Conservation (phyloP, 2,888 invertebrate genomes). For the Barypeithes pellucidus region DNA sequence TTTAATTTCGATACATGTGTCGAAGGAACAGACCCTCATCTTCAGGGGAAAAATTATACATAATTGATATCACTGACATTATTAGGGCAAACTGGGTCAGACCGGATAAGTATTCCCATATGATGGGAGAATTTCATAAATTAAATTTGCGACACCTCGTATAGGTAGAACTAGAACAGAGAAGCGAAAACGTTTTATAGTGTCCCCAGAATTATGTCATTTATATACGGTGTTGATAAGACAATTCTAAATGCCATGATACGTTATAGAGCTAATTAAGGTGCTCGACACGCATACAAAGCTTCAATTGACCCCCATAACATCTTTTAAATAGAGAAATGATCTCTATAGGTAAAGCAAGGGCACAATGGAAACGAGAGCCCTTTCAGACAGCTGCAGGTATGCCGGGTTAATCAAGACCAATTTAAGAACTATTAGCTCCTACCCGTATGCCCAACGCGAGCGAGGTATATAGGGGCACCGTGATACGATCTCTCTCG, state of each 20-base stretch:
- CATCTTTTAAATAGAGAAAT: slow-evolving; percentile 62
- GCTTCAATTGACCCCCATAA: slow-evolving; percentile 63
- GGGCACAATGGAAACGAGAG: slow-evolving; percentile 43
- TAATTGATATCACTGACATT: no score
- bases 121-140: no score
- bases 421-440: slow-evolving; percentile 70
- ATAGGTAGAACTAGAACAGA: no score
- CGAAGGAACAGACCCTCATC: no score
- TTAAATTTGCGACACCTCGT: no score
- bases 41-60: no score
- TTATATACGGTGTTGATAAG: no score
- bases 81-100: no score
- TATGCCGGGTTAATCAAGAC: slow-evolving; percentile 70
- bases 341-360: slow-evolving; percentile 62
- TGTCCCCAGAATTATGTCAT: no score
- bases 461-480: slow-evolving; percentile 50
- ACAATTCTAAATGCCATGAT: neutral
- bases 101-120: no score
- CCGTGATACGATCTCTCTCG: slow-evolving; percentile 46
- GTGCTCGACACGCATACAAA: slow-evolving; percentile 38
- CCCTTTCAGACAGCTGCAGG: slow-evolving; percentile 68
- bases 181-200: neutral
- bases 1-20: no score
- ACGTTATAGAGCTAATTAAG: slow-evolving; percentile 16
- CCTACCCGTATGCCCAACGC: slow-evolving; percentile 62